Percentiles rank a stretch among this genome's conserved stretches.
phyloP scores from a whole-genome alignment of 2,113 vertebrate genomes.

The Baryphthengus martii region DNA sequence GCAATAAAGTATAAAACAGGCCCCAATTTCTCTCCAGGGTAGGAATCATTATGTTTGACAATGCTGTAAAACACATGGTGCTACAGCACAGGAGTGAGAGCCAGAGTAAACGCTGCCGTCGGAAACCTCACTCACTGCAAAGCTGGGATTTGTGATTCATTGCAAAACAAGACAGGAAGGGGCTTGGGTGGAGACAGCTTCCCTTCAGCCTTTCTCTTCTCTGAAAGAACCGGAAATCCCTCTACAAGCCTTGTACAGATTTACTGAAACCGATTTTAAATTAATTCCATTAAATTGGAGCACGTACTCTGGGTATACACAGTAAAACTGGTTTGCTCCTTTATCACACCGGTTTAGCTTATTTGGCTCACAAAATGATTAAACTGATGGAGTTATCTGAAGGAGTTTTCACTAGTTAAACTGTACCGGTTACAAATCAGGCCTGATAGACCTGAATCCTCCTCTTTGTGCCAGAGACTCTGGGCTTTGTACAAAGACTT shows the following conservation, averaged over 20 bases:
- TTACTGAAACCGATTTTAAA: background rate
- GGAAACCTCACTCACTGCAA: background rate
- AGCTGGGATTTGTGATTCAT: background rate
- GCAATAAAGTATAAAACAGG: conserved; percentile 75
- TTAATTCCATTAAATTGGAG: background rate
- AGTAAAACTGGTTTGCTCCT: background rate
- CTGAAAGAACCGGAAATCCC: background rate
- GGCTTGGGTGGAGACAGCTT: background rate
- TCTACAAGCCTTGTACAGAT: background rate
- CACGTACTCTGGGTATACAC: background rate
- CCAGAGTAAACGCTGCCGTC: background rate
- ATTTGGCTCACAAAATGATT: background rate
- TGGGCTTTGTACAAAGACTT: background rate
- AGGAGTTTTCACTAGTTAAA: background rate
- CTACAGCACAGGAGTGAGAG: background rate
- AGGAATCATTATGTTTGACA: conserved; percentile 75
- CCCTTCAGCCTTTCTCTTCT: background rate
- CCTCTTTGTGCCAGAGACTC: background rate
- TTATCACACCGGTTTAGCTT: background rate
- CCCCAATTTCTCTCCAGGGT: conserved; percentile 72
- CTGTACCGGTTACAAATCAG: background rate
- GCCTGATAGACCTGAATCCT: background rate
- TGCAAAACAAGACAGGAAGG: background rate
- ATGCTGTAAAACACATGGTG: conserved; percentile 58
- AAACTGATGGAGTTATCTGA: background rate